phyloP scores from a whole-genome alignment of 2,113 vertebrate genomes.

The Neotragus moschatus region DNA sequence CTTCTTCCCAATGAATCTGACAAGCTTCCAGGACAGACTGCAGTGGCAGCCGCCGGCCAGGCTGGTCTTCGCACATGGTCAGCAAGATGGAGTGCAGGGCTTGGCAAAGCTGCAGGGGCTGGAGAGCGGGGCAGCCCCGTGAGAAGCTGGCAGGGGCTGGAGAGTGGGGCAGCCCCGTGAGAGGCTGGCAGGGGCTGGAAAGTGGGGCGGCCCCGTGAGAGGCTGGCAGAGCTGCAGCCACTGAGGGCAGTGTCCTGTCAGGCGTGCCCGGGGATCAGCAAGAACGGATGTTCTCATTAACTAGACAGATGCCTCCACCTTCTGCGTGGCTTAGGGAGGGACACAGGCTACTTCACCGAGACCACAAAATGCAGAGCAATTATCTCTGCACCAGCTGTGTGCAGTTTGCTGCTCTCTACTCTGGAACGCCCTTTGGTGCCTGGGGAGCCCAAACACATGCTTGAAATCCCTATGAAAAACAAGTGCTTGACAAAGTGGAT shows the following conservation, averaged over 20 bases:
- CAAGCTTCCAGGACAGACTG: constrained; percentile 87
- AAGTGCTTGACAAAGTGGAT: too few relatives aligned
- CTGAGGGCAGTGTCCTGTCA: fast-evolving
- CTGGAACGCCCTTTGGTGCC: background rate
- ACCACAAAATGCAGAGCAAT: background rate
- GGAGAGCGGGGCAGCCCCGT: background rate
- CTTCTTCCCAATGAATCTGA: constrained; percentile 82
- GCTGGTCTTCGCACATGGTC: constrained; percentile 91
- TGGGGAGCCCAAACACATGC: background rate
- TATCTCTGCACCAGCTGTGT: background rate
- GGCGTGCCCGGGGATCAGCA: background rate
- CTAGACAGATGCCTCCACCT: background rate
- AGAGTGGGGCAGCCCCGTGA: too few relatives aligned
- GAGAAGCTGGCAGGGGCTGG: too few relatives aligned
- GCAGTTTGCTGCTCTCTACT: background rate
- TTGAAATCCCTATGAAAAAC: background rate
- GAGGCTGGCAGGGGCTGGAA: too few relatives aligned
- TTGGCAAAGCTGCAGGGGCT: constrained; percentile 90
- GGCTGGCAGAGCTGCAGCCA: fast-evolving
- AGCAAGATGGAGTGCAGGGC: constrained; percentile 87
- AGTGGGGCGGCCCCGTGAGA: too few relatives aligned
- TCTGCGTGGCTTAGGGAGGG: background rate
- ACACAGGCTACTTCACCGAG: background rate
- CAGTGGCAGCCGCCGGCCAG: constrained; percentile 82
- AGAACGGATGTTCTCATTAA: background rate